Evolutionary conservation across 2,113 vertebrate genomes (phyloP).

Genomic region (Oreochromis niloticus): DNA sequence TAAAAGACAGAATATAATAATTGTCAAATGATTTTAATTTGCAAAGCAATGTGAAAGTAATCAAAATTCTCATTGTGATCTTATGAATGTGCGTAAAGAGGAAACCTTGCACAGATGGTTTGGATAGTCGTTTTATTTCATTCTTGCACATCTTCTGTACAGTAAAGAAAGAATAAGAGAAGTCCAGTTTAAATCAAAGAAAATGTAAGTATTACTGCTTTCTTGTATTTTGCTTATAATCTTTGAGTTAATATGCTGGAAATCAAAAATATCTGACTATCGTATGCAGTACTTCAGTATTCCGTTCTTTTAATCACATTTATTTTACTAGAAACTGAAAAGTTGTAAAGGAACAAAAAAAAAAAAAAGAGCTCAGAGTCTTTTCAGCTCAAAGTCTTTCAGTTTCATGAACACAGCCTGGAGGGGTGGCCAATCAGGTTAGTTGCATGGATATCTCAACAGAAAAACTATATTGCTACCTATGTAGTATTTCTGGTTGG

Average conservation of each 20-base stretch:
- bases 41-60: not conserved
- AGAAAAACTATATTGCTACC: not conserved
- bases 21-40: not conserved
- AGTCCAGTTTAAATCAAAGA: not conserved
- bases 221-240: not conserved
- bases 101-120: not conserved
- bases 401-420: not conserved
- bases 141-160: not conserved
- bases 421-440: not conserved
- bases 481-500: not conserved
- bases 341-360: not conserved
- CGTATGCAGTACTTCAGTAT: slow-evolving; percentile 16
- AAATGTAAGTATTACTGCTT: not conserved
- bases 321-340: not conserved
- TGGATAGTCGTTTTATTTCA: slow-evolving; percentile 38
- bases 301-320: not conserved
- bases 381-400: not conserved
- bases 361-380: not conserved
- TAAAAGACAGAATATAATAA: not conserved
- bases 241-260: not conserved
- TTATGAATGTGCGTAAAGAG: not conserved
- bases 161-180: not conserved
- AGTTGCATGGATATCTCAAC: not conserved
- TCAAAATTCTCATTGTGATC: not conserved
- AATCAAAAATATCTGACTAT: slow-evolving; percentile 14